phyloP scores from a whole-genome alignment of 2,888 invertebrate species.

The Chrysolina haemoptera region DNA sequence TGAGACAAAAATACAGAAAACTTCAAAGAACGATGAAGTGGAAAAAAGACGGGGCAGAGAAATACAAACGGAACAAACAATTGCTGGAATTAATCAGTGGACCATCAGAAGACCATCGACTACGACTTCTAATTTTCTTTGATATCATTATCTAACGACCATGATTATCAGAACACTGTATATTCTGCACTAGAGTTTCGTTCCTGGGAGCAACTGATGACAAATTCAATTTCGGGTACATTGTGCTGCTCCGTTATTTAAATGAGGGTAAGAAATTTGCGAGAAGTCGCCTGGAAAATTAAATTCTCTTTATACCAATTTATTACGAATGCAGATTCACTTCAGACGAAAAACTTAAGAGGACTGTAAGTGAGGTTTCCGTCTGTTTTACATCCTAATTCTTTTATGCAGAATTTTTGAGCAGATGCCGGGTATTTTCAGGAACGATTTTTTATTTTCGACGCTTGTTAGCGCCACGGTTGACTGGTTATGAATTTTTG shows the following conservation, averaged over 20 bases:
- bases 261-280: conserved; percentile 46
- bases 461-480: not conserved
- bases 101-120: not conserved
- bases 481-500: not conserved
- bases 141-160: not conserved
- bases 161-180: conserved; percentile 1
- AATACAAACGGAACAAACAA: not conserved
- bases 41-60: not conserved
- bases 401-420: not conserved
- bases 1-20: not conserved
- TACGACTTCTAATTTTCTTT: not conserved
- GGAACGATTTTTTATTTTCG: not conserved
- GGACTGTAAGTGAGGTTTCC: conserved; percentile 17
- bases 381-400: conserved; percentile 29
- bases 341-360: conserved; percentile 34
- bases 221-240: conserved; percentile 45
- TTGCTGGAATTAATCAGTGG: not conserved
- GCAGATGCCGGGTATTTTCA: conserved; percentile 7
- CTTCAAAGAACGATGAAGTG: not conserved
- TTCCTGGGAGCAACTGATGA: conserved; percentile 26
- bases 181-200: not conserved
- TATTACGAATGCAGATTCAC: conserved; percentile 45
- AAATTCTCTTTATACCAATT: conserved; percentile 44
- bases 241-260: conserved; percentile 48
- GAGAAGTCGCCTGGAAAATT: conserved; percentile 48